Evolutionary conservation across 1,140 invertebrate species (phyloP), one percentile per base, ranked within the genome.

Genomic region (Episyrphus balteatus): DNA sequence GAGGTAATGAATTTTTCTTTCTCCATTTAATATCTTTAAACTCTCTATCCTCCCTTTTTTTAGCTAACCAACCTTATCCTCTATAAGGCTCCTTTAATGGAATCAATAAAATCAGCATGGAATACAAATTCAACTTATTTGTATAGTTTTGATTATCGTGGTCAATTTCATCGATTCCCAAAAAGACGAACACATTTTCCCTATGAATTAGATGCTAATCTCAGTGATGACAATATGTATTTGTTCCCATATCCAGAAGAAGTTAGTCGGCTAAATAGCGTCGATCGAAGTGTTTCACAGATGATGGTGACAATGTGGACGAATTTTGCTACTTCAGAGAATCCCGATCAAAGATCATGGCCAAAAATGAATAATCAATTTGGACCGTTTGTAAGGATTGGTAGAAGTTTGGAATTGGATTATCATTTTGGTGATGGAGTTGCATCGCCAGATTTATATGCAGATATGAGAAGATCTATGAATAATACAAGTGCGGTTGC

Each of bases 151-250:
- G 65, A 61, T 41, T 68, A 68, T 47, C 61, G 59, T 19, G 65
- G 65, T 3, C 42, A 67, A 44, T 43, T 57, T 44, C 63, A 61
- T 50, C 56, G 65, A 14, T 67, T 66, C 34, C 54, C 46, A 0
- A 51, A 62, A 33, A 26, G 64, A 17, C 13, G 36, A 1, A 64
- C 46, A 38, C 56, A 58, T 0, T 39, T 66, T 34, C 65, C 65
- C 9, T 68, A 62, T 17, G 61, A 47, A 1, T 50, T 58, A 32
- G 65, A 67, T 39, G 62, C 65, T 10, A 61, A 60, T 12, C 55
- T 68, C 2, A 68, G 65, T 42, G 64, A 68, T 37, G 65, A 68
- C 34, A 61, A 57, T 11, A 62, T 68, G 10, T 68, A 66, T 31
- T 38, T 68, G n/a, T 68, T 67, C 14, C 65, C 65, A 5, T 67